Evolutionary conservation across 2,113 vertebrate species (phyloP), one percentile per base, ranked within the genome.

Genomic region (Syngnathus typhle): DNA sequence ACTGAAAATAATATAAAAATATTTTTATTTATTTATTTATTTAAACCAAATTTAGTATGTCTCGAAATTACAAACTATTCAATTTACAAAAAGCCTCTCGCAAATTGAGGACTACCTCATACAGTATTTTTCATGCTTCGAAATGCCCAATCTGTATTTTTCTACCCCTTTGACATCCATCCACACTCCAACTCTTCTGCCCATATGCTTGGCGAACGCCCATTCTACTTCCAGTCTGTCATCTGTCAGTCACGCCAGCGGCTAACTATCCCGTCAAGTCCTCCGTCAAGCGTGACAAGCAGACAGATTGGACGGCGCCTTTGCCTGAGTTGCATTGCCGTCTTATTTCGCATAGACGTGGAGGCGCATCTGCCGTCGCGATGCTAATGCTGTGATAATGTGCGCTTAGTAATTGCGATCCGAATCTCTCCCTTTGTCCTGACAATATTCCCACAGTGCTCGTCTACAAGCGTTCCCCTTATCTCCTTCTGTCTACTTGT

Each of bases 231-330:
- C 74, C 38, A 8, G 38, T 73, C 79, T 83, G 84, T 85, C 81
- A 83, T 80, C 76, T 88, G 80, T 88, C 83, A 79, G 39, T 81
- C 79, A 72, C 69, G 36, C 49, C 64, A 66, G 70, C 73, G 46
- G 75, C 78, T 84, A 87, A 88, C 75, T 79, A 76, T 67, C 49
- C 78, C 80, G 86, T 88, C 87, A 85, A 66, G 49, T 46, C 7
- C 54, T 68, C 73, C 51, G 82, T 80, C 78, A 60, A 77, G 71
- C 63, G 27, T 80, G 82, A 84, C 85, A 77, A 68, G 73, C 65
- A 82, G 85, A 84, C 80, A 87, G 84, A 87, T 84, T 88, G 85
- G 71, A 83, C 76, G 80, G 69, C 78, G 81, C 82, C 76, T 85
- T 88, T 88, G 73, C 78, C 66, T 74, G 70, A 69, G 77, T 71